phyloP scores from a whole-genome alignment of 53 echinoderm and acorn worm genomes.

The Paracentrotus lividus region DNA sequence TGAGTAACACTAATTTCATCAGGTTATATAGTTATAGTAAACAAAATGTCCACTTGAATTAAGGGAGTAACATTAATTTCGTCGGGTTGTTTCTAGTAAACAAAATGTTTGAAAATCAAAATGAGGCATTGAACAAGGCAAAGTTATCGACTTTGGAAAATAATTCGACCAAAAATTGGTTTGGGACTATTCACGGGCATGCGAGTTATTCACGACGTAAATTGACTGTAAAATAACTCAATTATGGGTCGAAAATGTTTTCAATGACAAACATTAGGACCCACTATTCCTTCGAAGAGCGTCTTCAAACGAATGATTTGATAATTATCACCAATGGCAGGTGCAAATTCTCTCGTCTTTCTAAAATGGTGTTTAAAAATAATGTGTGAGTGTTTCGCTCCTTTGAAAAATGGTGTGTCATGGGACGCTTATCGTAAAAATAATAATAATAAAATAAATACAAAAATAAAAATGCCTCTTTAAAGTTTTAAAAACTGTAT shows the following conservation, averaged over 20 bases:
- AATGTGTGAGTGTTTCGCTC: too few relatives aligned
- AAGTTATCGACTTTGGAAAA: slow-evolving; percentile 20
- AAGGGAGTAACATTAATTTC: background rate
- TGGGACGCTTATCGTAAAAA: too few relatives aligned
- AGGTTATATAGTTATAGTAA: slow-evolving; percentile 3
- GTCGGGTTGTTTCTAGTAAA: slow-evolving; percentile 5
- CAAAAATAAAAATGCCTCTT: too few relatives aligned
- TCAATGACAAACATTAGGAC: slow-evolving; percentile 1
- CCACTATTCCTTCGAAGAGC: slow-evolving; percentile 7
- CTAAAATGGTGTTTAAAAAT: slow-evolving; percentile 17
- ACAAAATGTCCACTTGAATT: background rate
- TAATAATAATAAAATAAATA: too few relatives aligned
- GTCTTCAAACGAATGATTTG: slow-evolving; percentile 47
- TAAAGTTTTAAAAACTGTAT: too few relatives aligned
- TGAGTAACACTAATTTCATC: background rate
- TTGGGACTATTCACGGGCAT: background rate
- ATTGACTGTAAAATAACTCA: slow-evolving; percentile 56
- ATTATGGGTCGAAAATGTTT: slow-evolving; percentile 34
- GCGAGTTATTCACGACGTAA: slow-evolving; percentile 42
- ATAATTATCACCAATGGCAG: slow-evolving; percentile 51
- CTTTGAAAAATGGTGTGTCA: too few relatives aligned
- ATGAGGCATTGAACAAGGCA: background rate
- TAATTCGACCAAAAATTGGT: slow-evolving; percentile 31
- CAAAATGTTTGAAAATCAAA: slow-evolving; percentile 22
- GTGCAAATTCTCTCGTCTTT: background rate